A percentile compares a stretch with the other conserved stretches of the same genome.
These are phyloP conservation scores for Todiramphus chloris DNA, from an alignment of 2,113 vertebrate species.

Conservation along the genomic window DNA sequence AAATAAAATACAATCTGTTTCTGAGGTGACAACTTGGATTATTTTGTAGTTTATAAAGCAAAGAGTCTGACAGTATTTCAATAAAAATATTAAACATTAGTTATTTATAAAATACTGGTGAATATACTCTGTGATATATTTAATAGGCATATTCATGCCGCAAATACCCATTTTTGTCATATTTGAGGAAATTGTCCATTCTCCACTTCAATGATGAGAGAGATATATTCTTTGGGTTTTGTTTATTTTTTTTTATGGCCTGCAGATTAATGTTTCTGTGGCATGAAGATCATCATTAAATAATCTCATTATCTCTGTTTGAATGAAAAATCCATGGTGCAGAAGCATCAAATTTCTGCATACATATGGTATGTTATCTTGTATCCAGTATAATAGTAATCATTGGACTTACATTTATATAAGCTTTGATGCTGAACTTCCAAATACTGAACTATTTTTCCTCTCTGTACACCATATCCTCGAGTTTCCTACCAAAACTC, in stretches of 20 bases:
- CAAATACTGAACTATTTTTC: not conserved
- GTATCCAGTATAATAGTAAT: constrained; percentile 11
- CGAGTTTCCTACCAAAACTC: not conserved
- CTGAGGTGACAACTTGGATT: not conserved
- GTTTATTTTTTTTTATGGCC: not conserved
- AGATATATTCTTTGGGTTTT: not conserved
- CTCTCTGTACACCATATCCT: not conserved
- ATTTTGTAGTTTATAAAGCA: not conserved
- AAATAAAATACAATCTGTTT: not conserved
- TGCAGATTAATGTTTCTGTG: constrained; percentile 45
- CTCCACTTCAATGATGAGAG: not conserved
- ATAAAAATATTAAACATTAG: constrained; percentile 4
- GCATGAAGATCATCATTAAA: constrained; percentile 34
- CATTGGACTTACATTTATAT: constrained; percentile 20
- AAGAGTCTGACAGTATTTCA: not conserved
- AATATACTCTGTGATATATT: not conserved
- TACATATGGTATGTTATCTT: constrained; percentile 54
- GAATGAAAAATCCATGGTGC: constrained; percentile 36
- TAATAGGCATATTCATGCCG: not conserved
- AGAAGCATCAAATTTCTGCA: constrained; percentile 33
- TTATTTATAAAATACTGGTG: not conserved
- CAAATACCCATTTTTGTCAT: not conserved
- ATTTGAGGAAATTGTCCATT: not conserved
- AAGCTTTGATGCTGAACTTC: not conserved
- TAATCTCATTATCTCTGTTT: constrained; percentile 54